Conservation (phyloP, 2,113 vertebrate genomes). For the human region DNA sequence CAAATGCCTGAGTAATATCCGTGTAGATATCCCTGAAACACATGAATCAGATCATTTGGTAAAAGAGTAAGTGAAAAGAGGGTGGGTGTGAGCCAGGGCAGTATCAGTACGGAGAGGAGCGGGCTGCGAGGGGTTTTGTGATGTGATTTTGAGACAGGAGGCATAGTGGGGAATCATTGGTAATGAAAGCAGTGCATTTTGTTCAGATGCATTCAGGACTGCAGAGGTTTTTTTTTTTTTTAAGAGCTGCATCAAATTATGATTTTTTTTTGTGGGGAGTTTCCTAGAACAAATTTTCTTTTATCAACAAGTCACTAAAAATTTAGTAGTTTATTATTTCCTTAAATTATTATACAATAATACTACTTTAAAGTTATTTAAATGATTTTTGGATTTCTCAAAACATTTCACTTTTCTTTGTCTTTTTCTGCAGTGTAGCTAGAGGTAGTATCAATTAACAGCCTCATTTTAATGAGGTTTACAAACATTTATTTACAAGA, state of each 20-base stretch:
- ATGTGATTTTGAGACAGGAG: accelerated
- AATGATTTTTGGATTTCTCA: not conserved
- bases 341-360: not conserved
- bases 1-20: not conserved
- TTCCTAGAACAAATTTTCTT: not conserved
- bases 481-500: too few species aligned
- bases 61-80: not conserved
- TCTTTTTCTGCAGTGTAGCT: not conserved
- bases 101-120: too few species aligned
- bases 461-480: not conserved
- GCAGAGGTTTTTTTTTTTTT: too few species aligned
- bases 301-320: not conserved
- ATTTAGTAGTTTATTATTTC: not conserved
- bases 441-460: not conserved
- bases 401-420: not conserved
- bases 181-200: not conserved
- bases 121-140: not conserved
- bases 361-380: not conserved
- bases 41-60: not conserved
- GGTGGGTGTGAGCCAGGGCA: not conserved
- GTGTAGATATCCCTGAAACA: not conserved
- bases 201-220: not conserved
- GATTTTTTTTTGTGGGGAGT: not conserved
- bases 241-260: not conserved
- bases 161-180: too few species aligned